Percentiles rank a stretch among this genome's conserved stretches.
phyloP scores from a whole-genome alignment of 1,140 invertebrate genomes.

The Rhopalosiphum maidis region DNA sequence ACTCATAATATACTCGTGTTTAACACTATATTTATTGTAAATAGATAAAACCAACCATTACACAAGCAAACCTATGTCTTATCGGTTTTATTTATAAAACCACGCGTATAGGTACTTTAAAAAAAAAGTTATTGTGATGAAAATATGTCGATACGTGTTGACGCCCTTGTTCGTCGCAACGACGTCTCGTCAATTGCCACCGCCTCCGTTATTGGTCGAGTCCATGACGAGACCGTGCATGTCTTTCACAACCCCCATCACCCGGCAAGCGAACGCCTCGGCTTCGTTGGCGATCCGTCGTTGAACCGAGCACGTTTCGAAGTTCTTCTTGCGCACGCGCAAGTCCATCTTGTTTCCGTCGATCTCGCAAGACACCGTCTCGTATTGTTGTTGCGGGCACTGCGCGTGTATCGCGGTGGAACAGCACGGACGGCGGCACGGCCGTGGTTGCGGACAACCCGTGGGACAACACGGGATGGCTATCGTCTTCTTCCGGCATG shows the following conservation, averaged over 20 bases:
- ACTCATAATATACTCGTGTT: no score
- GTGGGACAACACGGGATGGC: not conserved
- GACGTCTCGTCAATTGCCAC: not conserved
- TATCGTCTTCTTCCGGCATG: not conserved
- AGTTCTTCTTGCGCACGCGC: slow-evolving; percentile 16
- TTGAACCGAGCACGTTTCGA: not conserved
- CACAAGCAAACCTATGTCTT: not conserved
- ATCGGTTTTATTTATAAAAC: not conserved
- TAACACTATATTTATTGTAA: not conserved
- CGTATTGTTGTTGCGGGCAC: not conserved
- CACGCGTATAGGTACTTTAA: not conserved
- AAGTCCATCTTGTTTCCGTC: not conserved
- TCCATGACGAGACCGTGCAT: slow-evolving; percentile 6
- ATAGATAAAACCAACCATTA: not conserved
- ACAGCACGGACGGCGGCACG: not conserved
- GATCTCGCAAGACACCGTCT: not conserved
- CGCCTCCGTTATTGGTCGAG: not conserved
- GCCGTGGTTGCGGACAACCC: not conserved
- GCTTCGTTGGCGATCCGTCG: not conserved
- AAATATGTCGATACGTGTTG: not conserved
- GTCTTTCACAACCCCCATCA: not conserved
- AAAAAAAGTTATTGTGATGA: not conserved
- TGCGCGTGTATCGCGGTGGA: not conserved
- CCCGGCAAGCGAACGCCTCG: not conserved
- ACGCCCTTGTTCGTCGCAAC: not conserved